These are phyloP conservation scores for Agrilus planipennis DNA, from an alignment of 1,140 invertebrate genomes.

Conservation along the genomic window DNA sequence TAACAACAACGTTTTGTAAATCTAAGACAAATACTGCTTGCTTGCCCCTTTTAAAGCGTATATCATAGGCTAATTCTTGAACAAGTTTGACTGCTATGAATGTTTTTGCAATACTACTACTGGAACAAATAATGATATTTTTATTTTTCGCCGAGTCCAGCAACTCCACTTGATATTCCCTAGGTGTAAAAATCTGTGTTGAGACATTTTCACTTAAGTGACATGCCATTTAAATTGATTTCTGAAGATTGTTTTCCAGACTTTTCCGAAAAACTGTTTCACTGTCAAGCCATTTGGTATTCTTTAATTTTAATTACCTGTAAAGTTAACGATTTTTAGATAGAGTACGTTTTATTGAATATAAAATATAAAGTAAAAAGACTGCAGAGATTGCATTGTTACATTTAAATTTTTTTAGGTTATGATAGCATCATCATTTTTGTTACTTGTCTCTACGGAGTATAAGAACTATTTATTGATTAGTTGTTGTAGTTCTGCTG, in stretches of 20 bases:
- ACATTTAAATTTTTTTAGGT: too few species aligned
- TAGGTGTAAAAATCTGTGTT: conserved; percentile 58
- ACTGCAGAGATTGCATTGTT: too few species aligned
- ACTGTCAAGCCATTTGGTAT: too few species aligned
- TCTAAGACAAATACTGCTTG: conserved; percentile 29
- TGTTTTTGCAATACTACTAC: conserved; percentile 69
- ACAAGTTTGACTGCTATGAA: conserved; percentile 83
- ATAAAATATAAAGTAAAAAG: too few species aligned
- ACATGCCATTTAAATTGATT: conserved; percentile 48
- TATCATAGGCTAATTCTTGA: conserved; percentile 52
- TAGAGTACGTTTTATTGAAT: too few species aligned
- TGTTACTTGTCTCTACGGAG: too few species aligned
- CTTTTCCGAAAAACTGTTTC: too few species aligned
- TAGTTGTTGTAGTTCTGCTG: too few species aligned
- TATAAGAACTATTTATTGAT: too few species aligned
- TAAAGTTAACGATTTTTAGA: too few species aligned
- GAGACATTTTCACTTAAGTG: conserved; percentile 50
- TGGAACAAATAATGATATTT: conserved; percentile 78
- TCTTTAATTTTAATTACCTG: too few species aligned
- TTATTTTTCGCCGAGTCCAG: conserved; percentile 62
- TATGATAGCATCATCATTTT: too few species aligned
- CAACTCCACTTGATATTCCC: conserved; percentile 71
- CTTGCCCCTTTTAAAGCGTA: conserved; percentile 35
- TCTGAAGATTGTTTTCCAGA: conserved; percentile 3
- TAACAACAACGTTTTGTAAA: conserved; percentile 40